Evolutionary conservation across 1,140 invertebrate genomes (phyloP), one percentile per base, ranked within the genome.

Genomic region (Chelonus insularis): DNA sequence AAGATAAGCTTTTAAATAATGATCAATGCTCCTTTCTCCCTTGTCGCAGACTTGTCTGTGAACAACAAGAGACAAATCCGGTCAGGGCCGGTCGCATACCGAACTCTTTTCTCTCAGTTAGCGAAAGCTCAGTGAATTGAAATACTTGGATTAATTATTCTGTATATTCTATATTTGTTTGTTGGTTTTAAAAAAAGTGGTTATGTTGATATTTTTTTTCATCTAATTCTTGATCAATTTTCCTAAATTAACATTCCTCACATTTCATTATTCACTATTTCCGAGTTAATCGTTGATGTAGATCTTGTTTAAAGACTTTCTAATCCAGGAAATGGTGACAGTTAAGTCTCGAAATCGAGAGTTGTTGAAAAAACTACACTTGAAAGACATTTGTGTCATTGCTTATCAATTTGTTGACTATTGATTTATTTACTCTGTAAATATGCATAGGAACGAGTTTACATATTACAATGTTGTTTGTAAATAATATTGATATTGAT

Each of bases 51-150:
- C 41, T 43, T 43, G 41, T 43, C 41, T 43, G 41, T 8, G 18
- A 8, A 43, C 12, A 43, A 14, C 14, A 18, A 8, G 59, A 41
- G 41, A 55, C 55, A 47, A 62, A 58, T 43, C 55, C 47, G 64
- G 60, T 65, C 60, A 65, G 59, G 64, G 60, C 50, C 64, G 50
- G 21, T 45, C n/a, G 41, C 54, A 55, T 62, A 25, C 56, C 39
- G 36, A 52, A 57, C 34, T 25, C 50, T 51, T 21, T 52, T 56
- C 14, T 25, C 37, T 55, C 29, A 23, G 39, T 18, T 21, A 47
- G 60, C 56, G 60, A 65, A 65, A 65, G 56, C 60, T 56, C 60
- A 58, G 4, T 52, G 25, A 57, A 61, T 61, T 37, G 54, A 41
- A 6, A 48, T 25, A 47, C 59, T 45, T 14, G 29, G 20, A 34